A percentile compares a stretch with the other conserved stretches of the same genome.
phyloP scores from a whole-genome alignment of 1,140 invertebrate genomes.

The Caenorhabditis remanei region DNA sequence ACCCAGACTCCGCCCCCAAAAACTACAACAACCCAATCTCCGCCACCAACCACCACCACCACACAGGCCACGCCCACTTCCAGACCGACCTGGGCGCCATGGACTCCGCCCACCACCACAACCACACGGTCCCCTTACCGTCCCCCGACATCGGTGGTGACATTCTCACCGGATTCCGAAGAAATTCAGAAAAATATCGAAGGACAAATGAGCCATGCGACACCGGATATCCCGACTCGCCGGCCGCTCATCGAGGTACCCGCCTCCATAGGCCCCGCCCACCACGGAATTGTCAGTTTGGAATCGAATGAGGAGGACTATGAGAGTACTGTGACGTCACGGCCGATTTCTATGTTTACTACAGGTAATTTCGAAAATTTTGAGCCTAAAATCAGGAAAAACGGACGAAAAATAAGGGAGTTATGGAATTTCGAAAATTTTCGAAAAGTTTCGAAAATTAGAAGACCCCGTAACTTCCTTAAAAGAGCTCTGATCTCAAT shows the following conservation, averaged over 20 bases:
- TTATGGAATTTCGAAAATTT: too few species aligned
- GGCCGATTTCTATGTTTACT: conserved; percentile 2
- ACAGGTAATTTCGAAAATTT: neutral
- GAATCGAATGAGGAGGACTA: conserved; percentile 20
- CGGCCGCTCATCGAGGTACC: neutral
- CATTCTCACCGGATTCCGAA: neutral
- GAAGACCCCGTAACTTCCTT: too few species aligned
- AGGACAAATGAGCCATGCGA: neutral
- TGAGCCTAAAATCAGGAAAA: neutral
- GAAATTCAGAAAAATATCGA: neutral
- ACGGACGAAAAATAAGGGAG: too few species aligned
- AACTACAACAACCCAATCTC: neutral
- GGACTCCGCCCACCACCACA: conserved; percentile 18
- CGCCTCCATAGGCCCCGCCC: neutral
- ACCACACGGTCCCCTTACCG: neutral
- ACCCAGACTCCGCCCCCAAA: neutral
- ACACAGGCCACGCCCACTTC: neutral
- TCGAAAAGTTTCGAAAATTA: too few species aligned
- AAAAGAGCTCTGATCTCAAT: too few species aligned
- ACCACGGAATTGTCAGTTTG: conserved; percentile 28
- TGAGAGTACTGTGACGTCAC: conserved; percentile 16
- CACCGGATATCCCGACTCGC: neutral
- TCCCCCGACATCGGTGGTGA: conserved; percentile 7
- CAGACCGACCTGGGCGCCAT: conserved; percentile 8
- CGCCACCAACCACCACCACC: conserved; percentile 23